Base-by-base conservation (phyloP, 1,140 invertebrate species). In the Formica exsecta region DNA sequence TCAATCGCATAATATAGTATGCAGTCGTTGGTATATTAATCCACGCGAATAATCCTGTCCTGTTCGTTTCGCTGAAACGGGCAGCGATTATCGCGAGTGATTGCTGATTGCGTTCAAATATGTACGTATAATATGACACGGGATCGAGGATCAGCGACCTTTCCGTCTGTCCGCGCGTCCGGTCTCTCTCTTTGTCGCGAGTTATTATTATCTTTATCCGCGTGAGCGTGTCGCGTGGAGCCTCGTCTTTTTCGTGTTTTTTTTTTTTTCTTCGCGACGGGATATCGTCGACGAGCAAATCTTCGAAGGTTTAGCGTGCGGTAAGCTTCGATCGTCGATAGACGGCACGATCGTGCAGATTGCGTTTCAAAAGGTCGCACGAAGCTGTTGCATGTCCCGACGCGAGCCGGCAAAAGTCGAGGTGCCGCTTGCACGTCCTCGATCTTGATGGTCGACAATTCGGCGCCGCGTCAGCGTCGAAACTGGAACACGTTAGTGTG, bases 331-430 rank as follows among this genome's bases (percentile, higher is more conserved):
- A 62, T 62, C 70, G 70, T 4, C 57, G 57, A 61, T 57, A 22
- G 16, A 19, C 36, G 29, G 19, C 54, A 75, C 51, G 54, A 41
- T 7, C 13, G 44, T 41, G 36, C 66, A n/a, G 79, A 81, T 32
- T 36, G 54, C 51, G 66, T 59, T 8, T 83, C 19, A 62, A 83
- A 74, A 62, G 54, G 38, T 83, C 41, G 32, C 79, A n/a, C 66
- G 68, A 3, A 19, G 79, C 54, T 83, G 68, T 61, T 61, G 79
- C 79, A 74, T 48, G 79, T 38, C 54, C 1, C 54, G 25, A n/a
- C 51, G 32, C 25, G 59, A 51, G 19, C 75, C 41, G 73, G 57
- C 62, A 32, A 51, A 51, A 48, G 19, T 76, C 22, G 38, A 62
- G 57, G 25, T 36, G 71, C 13, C 7, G 25, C 41, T 44, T 29